Percentiles rank a stretch among this genome's conserved stretches.
Evolutionary conservation across 2,888 invertebrate genomes (phyloP).

Genomic region (Alloplasta piceator): DNA sequence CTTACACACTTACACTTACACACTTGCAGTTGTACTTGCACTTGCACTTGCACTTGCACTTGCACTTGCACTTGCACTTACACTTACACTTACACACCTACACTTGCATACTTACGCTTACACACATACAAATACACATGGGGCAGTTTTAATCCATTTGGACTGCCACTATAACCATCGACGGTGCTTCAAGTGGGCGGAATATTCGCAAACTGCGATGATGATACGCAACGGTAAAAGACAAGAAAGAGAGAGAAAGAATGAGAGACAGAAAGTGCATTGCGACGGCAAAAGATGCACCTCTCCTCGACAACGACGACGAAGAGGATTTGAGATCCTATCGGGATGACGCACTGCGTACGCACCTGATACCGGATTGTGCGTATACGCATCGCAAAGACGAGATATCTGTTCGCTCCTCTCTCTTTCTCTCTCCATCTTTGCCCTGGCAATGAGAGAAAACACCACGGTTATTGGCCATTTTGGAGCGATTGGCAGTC

Average conservation of each 20-base stretch:
- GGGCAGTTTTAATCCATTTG: slow-evolving; percentile 52
- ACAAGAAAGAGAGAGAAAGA: slow-evolving; percentile 60
- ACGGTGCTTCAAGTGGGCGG: slow-evolving; percentile 76
- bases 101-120: slow-evolving; percentile 24
- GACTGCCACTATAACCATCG: slow-evolving; percentile 58
- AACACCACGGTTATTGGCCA: slow-evolving; percentile 12
- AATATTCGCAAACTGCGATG: slow-evolving; percentile 76
- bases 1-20: not conserved
- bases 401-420: slow-evolving; percentile 15
- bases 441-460: not conserved
- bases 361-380: slow-evolving; percentile 80
- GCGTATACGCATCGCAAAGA: slow-evolving; percentile 62
- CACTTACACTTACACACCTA: no score
- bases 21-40: not conserved
- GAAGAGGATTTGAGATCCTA: slow-evolving; percentile 78
- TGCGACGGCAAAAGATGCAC: slow-evolving; percentile 39
- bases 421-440: slow-evolving; percentile 46
- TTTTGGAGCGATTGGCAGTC: not conserved
- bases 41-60: no score
- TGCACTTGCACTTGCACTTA: slow-evolving; percentile 1
- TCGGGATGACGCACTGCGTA: slow-evolving; percentile 82
- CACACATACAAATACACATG: slow-evolving; percentile 3
- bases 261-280: slow-evolving; percentile 27
- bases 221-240: slow-evolving; percentile 18
- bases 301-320: slow-evolving; percentile 37